Percentiles rank a stretch among this genome's conserved stretches.
These are phyloP conservation scores for Cynocephalus volans DNA, from an alignment of 2,113 vertebrate species.

Conservation along the genomic window DNA sequence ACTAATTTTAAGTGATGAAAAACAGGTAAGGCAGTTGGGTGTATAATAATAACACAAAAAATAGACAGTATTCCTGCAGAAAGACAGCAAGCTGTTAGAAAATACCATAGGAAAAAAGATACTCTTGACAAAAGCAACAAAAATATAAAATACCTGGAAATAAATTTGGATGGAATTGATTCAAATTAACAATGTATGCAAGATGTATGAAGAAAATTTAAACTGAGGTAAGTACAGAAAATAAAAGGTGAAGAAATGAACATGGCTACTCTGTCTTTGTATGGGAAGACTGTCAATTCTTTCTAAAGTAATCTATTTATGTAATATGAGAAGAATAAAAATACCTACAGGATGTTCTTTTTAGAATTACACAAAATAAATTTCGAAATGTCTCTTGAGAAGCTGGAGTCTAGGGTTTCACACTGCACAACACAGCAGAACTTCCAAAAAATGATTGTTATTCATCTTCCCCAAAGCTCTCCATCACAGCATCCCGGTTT, in stretches of 20 bases:
- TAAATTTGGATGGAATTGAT: slow-evolving; percentile 59
- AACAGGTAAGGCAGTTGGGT: neutral
- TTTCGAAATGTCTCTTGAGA: slow-evolving; percentile 58
- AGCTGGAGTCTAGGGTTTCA: neutral
- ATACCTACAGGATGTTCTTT: slow-evolving; percentile 22
- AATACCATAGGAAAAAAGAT: neutral
- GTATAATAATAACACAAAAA: neutral
- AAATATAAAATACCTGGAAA: slow-evolving; percentile 40
- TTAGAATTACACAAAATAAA: slow-evolving; percentile 54
- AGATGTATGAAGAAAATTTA: slow-evolving; percentile 30
- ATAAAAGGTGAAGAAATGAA: slow-evolving; percentile 53
- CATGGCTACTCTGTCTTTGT: slow-evolving; percentile 9
- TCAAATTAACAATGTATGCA: slow-evolving; percentile 42
- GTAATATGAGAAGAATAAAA: slow-evolving; percentile 43
- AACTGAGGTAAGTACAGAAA: neutral
- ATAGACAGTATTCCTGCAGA: neutral
- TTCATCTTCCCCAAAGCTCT: neutral
- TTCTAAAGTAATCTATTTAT: slow-evolving; percentile 41
- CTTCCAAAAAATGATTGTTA: neutral
- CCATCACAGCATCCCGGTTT: neutral
- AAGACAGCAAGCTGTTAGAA: neutral
- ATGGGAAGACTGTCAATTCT: slow-evolving; percentile 52
- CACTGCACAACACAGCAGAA: neutral
- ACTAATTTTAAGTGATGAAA: neutral
- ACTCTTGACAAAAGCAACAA: slow-evolving; percentile 34